These are phyloP conservation scores for Agonum fuliginosum DNA, from an alignment of 2,888 invertebrate species.

Conservation along the genomic window DNA sequence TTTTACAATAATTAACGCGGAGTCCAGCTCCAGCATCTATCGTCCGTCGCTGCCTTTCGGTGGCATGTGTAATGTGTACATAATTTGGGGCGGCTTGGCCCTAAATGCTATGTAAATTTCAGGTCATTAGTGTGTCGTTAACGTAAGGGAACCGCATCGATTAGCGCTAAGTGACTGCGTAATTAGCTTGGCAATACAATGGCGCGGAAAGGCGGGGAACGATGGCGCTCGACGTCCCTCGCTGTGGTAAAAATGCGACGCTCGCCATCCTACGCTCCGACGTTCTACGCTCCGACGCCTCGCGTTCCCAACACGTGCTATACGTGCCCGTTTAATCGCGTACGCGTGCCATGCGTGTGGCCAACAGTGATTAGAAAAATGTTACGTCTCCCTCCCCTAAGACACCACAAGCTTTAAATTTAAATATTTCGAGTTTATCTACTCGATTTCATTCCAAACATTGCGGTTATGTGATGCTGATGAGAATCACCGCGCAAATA, in stretches of 20 bases:
- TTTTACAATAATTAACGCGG: constrained; percentile 58
- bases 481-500: background rate
- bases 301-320: constrained; percentile 10
- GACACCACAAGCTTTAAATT: too few species aligned
- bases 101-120: constrained; percentile 71
- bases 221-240: constrained; percentile 12
- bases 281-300: too few species aligned
- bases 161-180: constrained; percentile 75
- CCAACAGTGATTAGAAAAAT: background rate
- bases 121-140: constrained; percentile 74
- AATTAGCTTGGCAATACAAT: constrained; percentile 72
- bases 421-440: too few species aligned
- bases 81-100: constrained; percentile 57
- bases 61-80: constrained; percentile 59
- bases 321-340: constrained; percentile 3
- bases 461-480: background rate
- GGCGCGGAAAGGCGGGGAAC: constrained; percentile 2
- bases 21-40: constrained; percentile 28
- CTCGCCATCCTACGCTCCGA: too few species aligned
- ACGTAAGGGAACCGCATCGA: constrained; percentile 74
- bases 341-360: background rate
- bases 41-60: constrained; percentile 27
- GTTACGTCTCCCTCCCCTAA: background rate
- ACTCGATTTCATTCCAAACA: background rate
- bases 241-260: constrained; percentile 40